Conservation (phyloP, 2,113 vertebrate species). For the Ophiodon elongatus region DNA sequence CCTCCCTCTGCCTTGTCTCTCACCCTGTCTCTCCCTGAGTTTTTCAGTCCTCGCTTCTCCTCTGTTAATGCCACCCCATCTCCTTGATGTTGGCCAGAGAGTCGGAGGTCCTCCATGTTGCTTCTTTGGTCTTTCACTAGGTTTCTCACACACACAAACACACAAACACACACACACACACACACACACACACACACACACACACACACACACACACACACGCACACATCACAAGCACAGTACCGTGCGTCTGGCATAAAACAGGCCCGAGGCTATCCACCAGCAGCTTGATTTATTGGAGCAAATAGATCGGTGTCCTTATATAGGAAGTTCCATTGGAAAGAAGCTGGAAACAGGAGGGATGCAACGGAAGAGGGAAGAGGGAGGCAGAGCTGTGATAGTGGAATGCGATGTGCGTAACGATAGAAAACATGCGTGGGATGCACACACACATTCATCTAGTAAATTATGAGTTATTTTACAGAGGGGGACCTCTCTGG, state of each 20-base stretch:
- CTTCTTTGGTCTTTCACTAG: conserved; percentile 55
- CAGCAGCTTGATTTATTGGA: conserved; percentile 79
- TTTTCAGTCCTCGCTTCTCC: conserved; percentile 23
- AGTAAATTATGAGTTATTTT: conserved; percentile 37
- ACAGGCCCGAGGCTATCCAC: conserved; percentile 58
- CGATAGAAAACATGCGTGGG: conserved; percentile 35
- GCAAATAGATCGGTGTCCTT: conserved; percentile 83
- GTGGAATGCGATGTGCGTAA: conserved; percentile 71
- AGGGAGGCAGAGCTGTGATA: conserved; percentile 15
- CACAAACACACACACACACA: conserved; percentile 18
- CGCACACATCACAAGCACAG: conserved; percentile 22
- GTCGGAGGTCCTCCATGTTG: conserved; percentile 41
- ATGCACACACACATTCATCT: conserved; percentile 34
- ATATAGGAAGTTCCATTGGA: conserved; percentile 86
- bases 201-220: conserved; percentile 42
- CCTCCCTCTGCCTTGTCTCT: conserved; percentile 51
- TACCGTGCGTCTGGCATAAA: conserved; percentile 48
- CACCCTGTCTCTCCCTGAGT: conserved; percentile 22
- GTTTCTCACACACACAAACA: conserved; percentile 47
- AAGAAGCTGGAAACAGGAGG: conserved; percentile 61
- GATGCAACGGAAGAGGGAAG: conserved; percentile 52
- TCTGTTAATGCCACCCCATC: conserved; percentile 7
- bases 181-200: conserved; percentile 15
- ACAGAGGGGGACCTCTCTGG: conserved; percentile 41
- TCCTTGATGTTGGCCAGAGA: conserved; percentile 65